phyloP scores from a whole-genome alignment of 2,113 vertebrate species.

The Corvus cornix region DNA sequence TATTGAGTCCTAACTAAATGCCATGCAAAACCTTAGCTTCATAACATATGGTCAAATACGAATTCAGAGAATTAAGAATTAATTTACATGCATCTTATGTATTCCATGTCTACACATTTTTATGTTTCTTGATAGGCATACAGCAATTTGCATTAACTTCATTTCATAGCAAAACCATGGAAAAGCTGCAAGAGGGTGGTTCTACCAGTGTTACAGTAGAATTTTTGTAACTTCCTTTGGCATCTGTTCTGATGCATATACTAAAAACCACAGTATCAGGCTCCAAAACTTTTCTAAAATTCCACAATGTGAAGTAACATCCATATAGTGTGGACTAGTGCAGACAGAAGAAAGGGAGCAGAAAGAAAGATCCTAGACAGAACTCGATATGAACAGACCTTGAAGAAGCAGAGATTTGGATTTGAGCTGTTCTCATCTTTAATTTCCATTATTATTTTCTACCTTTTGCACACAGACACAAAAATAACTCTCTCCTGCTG shows the following conservation, averaged over 20 bases:
- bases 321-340: background rate
- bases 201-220: background rate
- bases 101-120: background rate
- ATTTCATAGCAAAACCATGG: background rate
- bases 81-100: background rate
- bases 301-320: background rate
- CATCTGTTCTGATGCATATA: background rate
- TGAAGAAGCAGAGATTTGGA: background rate
- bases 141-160: background rate
- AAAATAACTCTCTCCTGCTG: background rate
- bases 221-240: background rate
- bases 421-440: background rate
- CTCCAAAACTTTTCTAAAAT: background rate
- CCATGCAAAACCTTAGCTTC: background rate
- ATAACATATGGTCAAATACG: background rate
- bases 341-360: background rate
- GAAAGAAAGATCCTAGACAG: background rate
- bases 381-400: fast-evolving
- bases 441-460: background rate
- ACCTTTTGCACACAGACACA: background rate
- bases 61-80: background rate
- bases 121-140: background rate
- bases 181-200: background rate
- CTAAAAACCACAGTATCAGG: background rate
- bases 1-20: background rate